Evolutionary conservation across 2,888 invertebrate species (phyloP).

Genomic region (Leptinotarsa haldemani): DNA sequence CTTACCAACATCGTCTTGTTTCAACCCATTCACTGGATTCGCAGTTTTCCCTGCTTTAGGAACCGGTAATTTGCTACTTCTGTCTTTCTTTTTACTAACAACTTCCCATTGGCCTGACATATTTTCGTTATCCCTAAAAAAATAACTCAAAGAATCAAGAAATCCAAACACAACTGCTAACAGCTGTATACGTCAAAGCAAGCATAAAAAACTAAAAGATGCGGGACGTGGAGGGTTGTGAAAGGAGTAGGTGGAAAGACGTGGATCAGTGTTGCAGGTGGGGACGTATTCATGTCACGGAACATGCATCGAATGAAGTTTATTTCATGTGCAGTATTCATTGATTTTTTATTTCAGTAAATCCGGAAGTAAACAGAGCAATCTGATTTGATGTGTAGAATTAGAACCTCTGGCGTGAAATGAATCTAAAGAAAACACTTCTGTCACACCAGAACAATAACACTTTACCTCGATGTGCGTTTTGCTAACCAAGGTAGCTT

Average conservation of each 20-base stretch:
- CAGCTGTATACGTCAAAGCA: constrained; percentile 13
- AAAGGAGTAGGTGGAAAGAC: neutral
- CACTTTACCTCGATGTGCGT: no score
- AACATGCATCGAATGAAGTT: no score
- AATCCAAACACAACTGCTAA: constrained; percentile 11
- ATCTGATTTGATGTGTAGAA: no score
- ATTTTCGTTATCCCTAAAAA: neutral
- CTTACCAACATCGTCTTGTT: constrained; percentile 83
- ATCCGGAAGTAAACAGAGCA: no score
- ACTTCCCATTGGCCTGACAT: constrained; percentile 78
- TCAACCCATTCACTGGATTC: constrained; percentile 66
- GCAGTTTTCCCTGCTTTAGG: constrained; percentile 65
- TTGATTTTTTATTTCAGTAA: no score
- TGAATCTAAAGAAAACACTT: no score
- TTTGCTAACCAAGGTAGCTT: no score
- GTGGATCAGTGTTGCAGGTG: neutral
- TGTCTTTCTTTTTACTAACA: constrained; percentile 76
- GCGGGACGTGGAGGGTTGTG: neutral
- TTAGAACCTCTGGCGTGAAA: no score
- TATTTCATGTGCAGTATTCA: no score
- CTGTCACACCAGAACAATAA: no score
- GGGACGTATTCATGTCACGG: no score
- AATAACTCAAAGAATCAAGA: neutral
- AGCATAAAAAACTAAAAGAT: neutral
- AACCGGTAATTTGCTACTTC: constrained; percentile 66